These are phyloP conservation scores for Coenonympha glycerion DNA, from an alignment of 2,888 invertebrate species.

Conservation along the genomic window DNA sequence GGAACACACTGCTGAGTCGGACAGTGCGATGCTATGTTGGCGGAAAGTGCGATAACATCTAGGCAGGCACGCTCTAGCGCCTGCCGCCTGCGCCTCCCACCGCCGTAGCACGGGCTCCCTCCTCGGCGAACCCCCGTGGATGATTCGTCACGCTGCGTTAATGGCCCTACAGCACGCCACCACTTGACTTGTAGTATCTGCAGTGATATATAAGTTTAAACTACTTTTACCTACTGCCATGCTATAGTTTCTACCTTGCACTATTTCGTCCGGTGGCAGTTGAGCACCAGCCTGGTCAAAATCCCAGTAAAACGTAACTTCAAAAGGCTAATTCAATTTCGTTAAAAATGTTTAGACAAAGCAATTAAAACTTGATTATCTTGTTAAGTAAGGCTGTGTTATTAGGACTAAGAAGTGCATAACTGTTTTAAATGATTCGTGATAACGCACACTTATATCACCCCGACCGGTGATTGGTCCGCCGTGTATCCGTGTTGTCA, in stretches of 20 bases:
- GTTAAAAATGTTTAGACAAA: too few species aligned
- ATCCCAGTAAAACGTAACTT: too few species aligned
- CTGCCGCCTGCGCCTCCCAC: slow-evolving; percentile 35
- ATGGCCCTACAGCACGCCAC: slow-evolving; percentile 68
- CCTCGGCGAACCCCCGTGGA: slow-evolving; percentile 40
- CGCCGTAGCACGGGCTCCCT: too few species aligned
- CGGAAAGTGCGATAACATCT: slow-evolving; percentile 73
- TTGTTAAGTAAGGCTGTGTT: too few species aligned
- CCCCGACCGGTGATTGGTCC: too few species aligned
- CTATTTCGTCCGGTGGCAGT: neutral
- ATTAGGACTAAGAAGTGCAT: too few species aligned
- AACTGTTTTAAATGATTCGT: too few species aligned
- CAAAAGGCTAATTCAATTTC: too few species aligned
- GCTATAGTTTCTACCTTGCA: slow-evolving; percentile 6
- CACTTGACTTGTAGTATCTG: slow-evolving; percentile 62
- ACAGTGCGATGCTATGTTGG: slow-evolving; percentile 69
- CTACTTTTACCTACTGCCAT: neutral
- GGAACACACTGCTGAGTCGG: slow-evolving; percentile 58
- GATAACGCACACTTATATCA: too few species aligned
- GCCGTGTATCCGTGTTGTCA: too few species aligned
- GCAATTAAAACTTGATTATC: too few species aligned
- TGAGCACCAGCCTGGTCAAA: too few species aligned
- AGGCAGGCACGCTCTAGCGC: slow-evolving; percentile 51
- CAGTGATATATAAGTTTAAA: slow-evolving; percentile 37
- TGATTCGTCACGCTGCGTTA: slow-evolving; percentile 75